Evolutionary conservation across 2,888 invertebrate species (phyloP).

Genomic region (Dysmachus trigonus): DNA sequence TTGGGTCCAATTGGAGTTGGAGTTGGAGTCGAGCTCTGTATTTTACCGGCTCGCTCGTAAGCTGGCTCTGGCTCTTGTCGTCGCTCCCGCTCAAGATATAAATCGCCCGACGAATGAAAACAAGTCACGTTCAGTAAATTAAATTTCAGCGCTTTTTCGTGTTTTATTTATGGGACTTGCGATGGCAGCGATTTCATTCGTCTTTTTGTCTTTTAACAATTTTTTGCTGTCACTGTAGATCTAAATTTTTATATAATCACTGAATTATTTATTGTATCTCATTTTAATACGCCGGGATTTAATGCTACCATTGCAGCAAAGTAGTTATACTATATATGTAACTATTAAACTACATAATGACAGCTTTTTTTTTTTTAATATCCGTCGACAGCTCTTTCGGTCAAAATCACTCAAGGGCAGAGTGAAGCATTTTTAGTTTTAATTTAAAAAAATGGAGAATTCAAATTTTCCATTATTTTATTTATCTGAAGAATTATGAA

Average conservation of each 20-base stretch:
- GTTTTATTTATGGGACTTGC: conserved; percentile 48
- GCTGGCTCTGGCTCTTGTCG: conserved; percentile 9
- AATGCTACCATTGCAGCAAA: background rate
- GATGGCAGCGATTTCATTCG: conserved; percentile 32
- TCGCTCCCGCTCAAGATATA: conserved; percentile 46
- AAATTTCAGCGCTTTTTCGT: conserved; percentile 47
- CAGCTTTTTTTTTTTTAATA: no score
- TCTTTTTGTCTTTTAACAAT: conserved; percentile 19
- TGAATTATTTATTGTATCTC: conserved; percentile 1
- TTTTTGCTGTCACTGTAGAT: conserved; percentile 8
- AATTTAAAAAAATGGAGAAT: no score
- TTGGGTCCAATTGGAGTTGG: conserved; percentile 25
- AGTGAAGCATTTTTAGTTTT: no score
- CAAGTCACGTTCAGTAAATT: conserved; percentile 50
- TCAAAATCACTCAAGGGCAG: no score
- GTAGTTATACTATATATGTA: background rate
- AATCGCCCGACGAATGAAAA: conserved; percentile 47
- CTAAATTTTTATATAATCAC: conserved; percentile 25
- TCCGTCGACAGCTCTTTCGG: no score
- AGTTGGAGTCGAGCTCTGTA: conserved; percentile 21
- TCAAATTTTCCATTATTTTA: no score
- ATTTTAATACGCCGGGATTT: background rate
- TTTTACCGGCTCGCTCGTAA: background rate
- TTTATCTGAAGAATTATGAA: no score
- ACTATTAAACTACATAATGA: no score